Base-by-base conservation (phyloP, 2,888 invertebrate species). In the Oligia strigilis region DNA sequence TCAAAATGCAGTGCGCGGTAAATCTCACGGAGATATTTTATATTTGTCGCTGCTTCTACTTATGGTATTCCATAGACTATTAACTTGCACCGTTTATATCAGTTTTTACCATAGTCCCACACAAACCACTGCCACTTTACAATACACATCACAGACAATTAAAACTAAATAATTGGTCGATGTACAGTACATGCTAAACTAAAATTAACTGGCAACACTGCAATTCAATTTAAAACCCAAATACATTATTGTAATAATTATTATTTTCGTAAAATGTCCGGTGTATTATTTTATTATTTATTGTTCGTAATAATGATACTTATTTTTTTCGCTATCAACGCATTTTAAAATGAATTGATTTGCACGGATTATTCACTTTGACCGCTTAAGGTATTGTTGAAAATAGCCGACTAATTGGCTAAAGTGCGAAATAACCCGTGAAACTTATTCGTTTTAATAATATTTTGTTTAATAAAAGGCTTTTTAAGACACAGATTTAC, bases 101-200 rank as follows among this genome's bases (percentile, higher is more conserved):
- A 9, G 4, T 64, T 64, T 64, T 64, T 64, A 64, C 29, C 17
- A 36, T 40, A 23, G 2, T n/a, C 60, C 1, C 72, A 62, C 85
- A 60, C 62, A 75, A 70, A 85, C 72, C 9, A 64, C 82, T 23
- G 58, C 75, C 71, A 40, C 75, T 69, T 65, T 2, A 78, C 14
- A 67, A 75, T 43, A 65, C 36, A 72, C 40, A 73, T 70, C 74
- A 70, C 46, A 80, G 40, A 77, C 73, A 76, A 72, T 85, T 77
- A 86, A 83, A 86, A 83, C 86, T 86, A 85, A 85, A 83, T 79
- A 83, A 81, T 87, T 89, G 89, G 85, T 88, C 88, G 80, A 84
- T 81, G 78, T 83, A 85, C 64, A 73, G 65, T 75, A 85, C 55
- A 55, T 67, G 64, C 78, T 88, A 88, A 88, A 82, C 60, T 87